Evolutionary conservation across 2,797 vertebrate species (phyloP).

Genomic region (Thripadectes ignobilis): DNA sequence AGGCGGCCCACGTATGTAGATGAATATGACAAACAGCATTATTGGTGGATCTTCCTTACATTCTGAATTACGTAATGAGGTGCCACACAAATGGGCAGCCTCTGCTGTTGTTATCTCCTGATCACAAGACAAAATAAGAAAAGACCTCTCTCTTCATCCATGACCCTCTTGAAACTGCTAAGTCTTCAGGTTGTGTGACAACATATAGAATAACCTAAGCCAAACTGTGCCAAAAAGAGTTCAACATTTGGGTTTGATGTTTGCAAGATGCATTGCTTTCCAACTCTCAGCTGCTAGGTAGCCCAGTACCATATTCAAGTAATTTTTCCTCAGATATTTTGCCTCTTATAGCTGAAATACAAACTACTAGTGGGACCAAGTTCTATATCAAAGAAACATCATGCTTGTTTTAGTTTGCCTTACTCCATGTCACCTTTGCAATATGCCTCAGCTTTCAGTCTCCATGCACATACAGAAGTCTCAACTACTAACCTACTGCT

Average conservation of each 20-base stretch:
- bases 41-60: background rate
- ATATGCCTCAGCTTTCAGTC: background rate
- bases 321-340: background rate
- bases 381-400: background rate
- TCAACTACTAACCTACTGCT: background rate
- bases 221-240: background rate
- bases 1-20: background rate
- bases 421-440: background rate
- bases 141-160: background rate
- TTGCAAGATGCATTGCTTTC: background rate
- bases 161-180: background rate
- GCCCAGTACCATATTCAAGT: background rate
- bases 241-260: background rate
- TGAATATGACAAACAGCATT: background rate
- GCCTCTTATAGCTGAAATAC: background rate
- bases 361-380: background rate
- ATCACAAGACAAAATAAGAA: background rate
- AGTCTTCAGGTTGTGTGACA: background rate
- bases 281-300: background rate
- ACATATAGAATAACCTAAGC: background rate
- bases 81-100: background rate
- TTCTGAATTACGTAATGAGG: background rate
- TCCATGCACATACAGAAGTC: background rate
- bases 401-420: background rate
- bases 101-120: background rate